These are phyloP conservation scores for Scrobipalpa atriplicella DNA, from an alignment of 2,888 invertebrate species.

Conservation along the genomic window DNA sequence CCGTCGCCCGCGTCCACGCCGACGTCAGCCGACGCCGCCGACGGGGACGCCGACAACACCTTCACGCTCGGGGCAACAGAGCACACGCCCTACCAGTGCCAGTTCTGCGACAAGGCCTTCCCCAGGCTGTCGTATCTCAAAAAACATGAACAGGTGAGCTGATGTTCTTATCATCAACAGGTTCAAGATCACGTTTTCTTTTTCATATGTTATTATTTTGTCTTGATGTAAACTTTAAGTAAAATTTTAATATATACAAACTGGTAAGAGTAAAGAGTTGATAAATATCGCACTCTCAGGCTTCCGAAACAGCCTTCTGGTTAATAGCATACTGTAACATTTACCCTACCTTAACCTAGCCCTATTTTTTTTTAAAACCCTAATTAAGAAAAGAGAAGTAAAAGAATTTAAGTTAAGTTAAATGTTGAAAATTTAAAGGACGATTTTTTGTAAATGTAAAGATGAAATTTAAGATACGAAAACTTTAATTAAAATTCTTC, in stretches of 20 bases:
- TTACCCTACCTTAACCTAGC: too few species aligned
- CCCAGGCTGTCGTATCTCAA: conserved; percentile 93
- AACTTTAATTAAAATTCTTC: too few species aligned
- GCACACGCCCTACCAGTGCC: conserved; percentile 93
- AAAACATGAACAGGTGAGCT: conserved; percentile 86
- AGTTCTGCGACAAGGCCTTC: conserved; percentile 96
- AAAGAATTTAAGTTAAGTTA: too few species aligned
- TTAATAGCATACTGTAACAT: too few species aligned
- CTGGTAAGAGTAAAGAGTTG: conserved; percentile 8
- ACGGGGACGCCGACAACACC: conserved; percentile 85
- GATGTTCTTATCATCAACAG: not conserved
- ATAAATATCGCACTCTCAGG: conserved; percentile 10
- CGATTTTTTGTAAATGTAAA: too few species aligned
- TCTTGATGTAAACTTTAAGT: not conserved
- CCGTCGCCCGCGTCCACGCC: conserved; percentile 85
- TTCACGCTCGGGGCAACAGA: conserved; percentile 87
- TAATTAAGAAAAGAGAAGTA: too few species aligned
- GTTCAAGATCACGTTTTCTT: too few species aligned
- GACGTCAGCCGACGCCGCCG: conserved; percentile 85
- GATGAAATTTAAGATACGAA: too few species aligned
- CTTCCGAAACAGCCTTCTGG: conserved; percentile 9
- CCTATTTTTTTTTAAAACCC: too few species aligned
- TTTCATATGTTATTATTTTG: not conserved
- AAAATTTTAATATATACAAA: not conserved
- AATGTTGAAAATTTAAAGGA: too few species aligned